phyloP scores from a whole-genome alignment of 2,888 invertebrate species.

The Stratiomys singularior region DNA sequence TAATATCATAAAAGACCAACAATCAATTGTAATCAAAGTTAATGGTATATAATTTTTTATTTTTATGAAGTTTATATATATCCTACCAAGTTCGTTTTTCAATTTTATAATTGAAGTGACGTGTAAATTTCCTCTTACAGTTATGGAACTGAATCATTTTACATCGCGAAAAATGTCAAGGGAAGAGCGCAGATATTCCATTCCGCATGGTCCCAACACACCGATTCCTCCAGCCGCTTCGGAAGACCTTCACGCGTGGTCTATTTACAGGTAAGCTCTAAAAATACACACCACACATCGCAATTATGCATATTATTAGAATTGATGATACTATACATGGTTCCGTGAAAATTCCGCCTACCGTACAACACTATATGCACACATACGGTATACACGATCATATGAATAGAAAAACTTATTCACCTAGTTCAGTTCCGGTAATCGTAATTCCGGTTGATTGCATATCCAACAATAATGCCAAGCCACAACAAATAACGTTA shows the following conservation, averaged over 20 bases:
- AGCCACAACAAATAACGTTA: not conserved
- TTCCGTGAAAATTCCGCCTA: not conserved
- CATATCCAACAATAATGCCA: slow-evolving; percentile 22
- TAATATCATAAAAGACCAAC: no score
- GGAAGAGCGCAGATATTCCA: slow-evolving; percentile 86
- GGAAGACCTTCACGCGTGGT: slow-evolving; percentile 96
- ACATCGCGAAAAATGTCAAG: slow-evolving; percentile 66
- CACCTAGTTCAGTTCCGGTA: slow-evolving; percentile 43
- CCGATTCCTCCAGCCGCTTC: slow-evolving; percentile 81
- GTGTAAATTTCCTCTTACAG: slow-evolving; percentile 54
- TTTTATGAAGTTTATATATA: no score
- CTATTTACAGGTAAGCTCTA: slow-evolving; percentile 82
- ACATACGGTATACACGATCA: not conserved
- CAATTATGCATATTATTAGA: slow-evolving; percentile 8
- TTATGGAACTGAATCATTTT: slow-evolving; percentile 64
- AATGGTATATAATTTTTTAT: no score
- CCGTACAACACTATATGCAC: not conserved
- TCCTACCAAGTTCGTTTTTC: no score
- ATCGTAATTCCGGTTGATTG: slow-evolving; percentile 45
- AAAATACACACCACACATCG: not conserved
- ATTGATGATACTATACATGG: not conserved
- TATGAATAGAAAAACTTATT: not conserved
- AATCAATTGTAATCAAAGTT: no score
- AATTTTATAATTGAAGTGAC: no score
- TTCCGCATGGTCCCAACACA: slow-evolving; percentile 82